phyloP scores from a whole-genome alignment of 2,797 vertebrate genomes.

The Sebastiscus tertius region DNA sequence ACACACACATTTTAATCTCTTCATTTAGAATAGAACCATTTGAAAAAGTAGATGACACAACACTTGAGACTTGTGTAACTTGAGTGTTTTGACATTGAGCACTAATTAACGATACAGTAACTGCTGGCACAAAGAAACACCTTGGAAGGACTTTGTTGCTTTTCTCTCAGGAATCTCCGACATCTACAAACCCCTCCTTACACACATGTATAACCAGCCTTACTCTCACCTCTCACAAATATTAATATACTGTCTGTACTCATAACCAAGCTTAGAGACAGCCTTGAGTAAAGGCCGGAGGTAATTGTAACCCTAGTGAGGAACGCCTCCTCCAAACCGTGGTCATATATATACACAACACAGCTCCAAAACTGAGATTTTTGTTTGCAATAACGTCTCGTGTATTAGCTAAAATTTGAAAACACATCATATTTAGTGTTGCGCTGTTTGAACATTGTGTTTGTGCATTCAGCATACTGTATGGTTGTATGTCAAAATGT shows the following conservation, averaged over 20 bases:
- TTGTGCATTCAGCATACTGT: not conserved
- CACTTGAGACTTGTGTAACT: not conserved
- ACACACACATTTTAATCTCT: not conserved
- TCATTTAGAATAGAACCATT: slow-evolving; percentile 1
- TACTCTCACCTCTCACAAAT: not conserved
- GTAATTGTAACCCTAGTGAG: not conserved
- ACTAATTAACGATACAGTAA: not conserved
- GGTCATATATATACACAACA: not conserved
- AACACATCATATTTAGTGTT: not conserved
- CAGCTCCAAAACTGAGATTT: not conserved
- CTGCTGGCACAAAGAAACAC: not conserved
- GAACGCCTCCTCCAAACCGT: not conserved
- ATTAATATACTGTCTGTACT: not conserved
- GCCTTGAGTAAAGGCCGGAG: not conserved
- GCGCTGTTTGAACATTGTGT: not conserved
- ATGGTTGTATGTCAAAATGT: not conserved
- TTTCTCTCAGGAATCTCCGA: not conserved
- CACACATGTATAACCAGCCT: not conserved
- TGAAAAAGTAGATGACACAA: not conserved
- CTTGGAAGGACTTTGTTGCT: not conserved
- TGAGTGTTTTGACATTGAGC: slow-evolving; percentile 6
- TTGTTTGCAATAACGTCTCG: not conserved
- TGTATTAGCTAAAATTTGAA: not conserved
- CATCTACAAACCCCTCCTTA: not conserved
- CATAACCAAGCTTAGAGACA: not conserved